Base-by-base conservation (phyloP, 2,113 vertebrate genomes). In the Merops nubicus region DNA sequence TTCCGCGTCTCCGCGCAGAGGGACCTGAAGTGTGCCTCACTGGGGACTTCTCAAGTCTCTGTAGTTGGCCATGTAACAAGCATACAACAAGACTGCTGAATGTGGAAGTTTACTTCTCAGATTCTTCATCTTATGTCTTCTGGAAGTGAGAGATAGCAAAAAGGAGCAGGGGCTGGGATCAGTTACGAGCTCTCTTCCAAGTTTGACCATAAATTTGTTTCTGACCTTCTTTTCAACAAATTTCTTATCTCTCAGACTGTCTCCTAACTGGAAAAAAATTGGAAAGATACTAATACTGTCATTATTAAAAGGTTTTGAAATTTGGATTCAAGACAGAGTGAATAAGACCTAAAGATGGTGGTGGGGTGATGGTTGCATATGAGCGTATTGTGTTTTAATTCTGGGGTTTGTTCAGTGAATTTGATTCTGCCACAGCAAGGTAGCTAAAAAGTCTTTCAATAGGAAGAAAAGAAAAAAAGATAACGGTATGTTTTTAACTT, bases 1-100 rank as follows among this genome's bases (percentile, higher is more conserved):
- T 36, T 70, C 31, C 5, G 8, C 6, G 7, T 53, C 28, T 72
- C 47, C 0, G 0, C 5, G 21, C 33, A 23, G 1, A 0, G 38
- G 60, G 0, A 0, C 31, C n/a, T 47, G 69, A 54, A 65, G 31
- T 0, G 0, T 43, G 31, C 53, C 40, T 86, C 2, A 0, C 77
- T 65, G 50, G 64, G 31, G 8, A 8, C 33, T 15, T 38, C 38
- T 33, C 11, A 4, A 22, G 42, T 54, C 57, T 64, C 54, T 53
- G 15, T 47, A 43, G 43, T 64, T 57, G 29, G 12, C 12, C 6
- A 0, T 12, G 28, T 48, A 74, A 19, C 18, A n/a, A 62, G 50
- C 31, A 15, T 42, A 33, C 11, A 22, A 13, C 91, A 84, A 54
- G 33, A n/a, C 9, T 48, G 42, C 22, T 42, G 65, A 63, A 33